Percentiles rank a stretch among this genome's conserved stretches.
Evolutionary conservation across 2,888 invertebrate species (phyloP).

Genomic region (Phaonia tiefii): DNA sequence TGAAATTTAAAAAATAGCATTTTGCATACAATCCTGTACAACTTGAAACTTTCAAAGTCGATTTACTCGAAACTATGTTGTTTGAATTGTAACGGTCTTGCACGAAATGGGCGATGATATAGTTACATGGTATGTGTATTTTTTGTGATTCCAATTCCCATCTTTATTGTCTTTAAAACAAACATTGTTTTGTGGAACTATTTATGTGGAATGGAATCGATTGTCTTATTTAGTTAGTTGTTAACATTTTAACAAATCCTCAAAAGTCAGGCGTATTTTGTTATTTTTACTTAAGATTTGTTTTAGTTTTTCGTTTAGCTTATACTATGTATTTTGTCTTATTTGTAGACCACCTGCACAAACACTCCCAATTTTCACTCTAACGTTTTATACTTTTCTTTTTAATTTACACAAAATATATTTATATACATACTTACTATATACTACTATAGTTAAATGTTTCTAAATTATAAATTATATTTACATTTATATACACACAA

Average conservation of each 20-base stretch:
- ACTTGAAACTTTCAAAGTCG: too few relatives aligned
- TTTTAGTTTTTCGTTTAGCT: slow-evolving; percentile 15
- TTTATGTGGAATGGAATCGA: too few relatives aligned
- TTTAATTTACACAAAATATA: slow-evolving; percentile 39
- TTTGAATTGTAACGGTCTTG: too few relatives aligned
- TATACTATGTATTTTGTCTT: neutral
- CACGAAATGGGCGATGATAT: too few relatives aligned
- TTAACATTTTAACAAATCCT: neutral
- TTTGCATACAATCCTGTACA: too few relatives aligned
- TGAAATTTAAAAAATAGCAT: too few relatives aligned
- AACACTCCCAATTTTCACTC: slow-evolving; percentile 14
- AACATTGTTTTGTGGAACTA: too few relatives aligned
- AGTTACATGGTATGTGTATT: too few relatives aligned
- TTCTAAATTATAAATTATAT: slow-evolving; percentile 38
- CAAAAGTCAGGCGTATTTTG: neutral
- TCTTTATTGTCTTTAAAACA: too few relatives aligned
- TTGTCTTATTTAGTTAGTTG: too few relatives aligned
- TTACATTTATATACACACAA: slow-evolving; percentile 16
- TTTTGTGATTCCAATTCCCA: too few relatives aligned
- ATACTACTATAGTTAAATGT: slow-evolving; percentile 6
- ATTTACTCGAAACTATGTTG: too few relatives aligned
- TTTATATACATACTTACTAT: neutral
- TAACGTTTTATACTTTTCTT: neutral
- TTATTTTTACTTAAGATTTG: slow-evolving; percentile 10
- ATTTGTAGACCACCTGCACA: slow-evolving; percentile 22